These are phyloP conservation scores for Caenorhabditis angaria DNA, from an alignment of 2,888 invertebrate species.

Conservation along the genomic window DNA sequence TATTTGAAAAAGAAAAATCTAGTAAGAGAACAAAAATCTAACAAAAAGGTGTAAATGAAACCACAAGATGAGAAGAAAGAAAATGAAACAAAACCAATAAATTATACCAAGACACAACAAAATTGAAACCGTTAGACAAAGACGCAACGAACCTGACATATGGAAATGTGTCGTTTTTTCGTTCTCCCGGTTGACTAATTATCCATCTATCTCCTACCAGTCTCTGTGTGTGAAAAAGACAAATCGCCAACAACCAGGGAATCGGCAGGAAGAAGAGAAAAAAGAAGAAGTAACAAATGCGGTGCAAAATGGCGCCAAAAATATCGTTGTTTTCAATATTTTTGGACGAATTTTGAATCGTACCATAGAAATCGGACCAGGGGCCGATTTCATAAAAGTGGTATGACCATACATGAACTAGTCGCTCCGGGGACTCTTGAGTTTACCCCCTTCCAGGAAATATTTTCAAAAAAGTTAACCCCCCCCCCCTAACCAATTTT, in stretches of 20 bases:
- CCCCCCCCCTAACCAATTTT: no score
- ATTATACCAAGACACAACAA: constrained; percentile 15
- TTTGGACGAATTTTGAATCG: no score
- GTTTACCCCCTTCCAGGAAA: no score
- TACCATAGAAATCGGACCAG: no score
- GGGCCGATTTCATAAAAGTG: no score
- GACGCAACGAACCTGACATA: constrained; percentile 10
- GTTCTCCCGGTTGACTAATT: background rate
- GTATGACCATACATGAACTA: no score
- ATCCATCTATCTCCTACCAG: background rate
- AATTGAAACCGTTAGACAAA: constrained; percentile 8
- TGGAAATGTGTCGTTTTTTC: background rate
- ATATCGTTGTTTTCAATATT: no score
- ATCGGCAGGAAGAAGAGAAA: no score
- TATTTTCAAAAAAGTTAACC: no score
- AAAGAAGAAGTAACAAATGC: background rate
- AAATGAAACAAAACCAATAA: constrained; percentile 9
- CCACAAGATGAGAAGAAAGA: background rate
- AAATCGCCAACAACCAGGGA: background rate
- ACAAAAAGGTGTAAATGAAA: background rate
- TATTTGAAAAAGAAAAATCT: background rate
- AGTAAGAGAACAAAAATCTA: background rate
- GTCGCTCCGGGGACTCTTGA: no score
- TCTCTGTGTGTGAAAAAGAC: background rate
- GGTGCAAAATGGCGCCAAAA: no score